phyloP scores from a whole-genome alignment of 2,888 invertebrate genomes.

The Pseudococcus jackbeardsleyi region DNA sequence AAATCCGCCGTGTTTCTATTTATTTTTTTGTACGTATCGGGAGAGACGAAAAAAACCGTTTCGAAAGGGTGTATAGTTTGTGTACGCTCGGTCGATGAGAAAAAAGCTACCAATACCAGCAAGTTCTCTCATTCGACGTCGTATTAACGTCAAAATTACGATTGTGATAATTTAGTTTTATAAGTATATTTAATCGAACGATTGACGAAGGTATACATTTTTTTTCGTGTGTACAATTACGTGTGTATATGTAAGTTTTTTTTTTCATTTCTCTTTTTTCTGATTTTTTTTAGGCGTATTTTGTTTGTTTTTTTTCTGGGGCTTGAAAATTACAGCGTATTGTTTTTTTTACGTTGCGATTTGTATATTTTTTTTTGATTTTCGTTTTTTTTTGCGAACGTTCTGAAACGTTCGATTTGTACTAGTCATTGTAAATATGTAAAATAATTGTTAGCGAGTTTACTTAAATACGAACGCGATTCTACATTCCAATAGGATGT shows the following conservation, averaged over 20 bases:
- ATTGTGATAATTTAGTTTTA: slow-evolving; percentile 51
- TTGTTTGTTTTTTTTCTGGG: background rate
- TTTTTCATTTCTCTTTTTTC: background rate
- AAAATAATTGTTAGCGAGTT: slow-evolving; percentile 33
- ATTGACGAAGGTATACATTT: slow-evolving; percentile 32
- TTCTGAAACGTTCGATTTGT: slow-evolving; percentile 2
- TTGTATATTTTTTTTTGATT: background rate
- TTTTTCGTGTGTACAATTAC: slow-evolving; percentile 34
- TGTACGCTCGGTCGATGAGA: background rate
- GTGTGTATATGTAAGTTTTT: slow-evolving; percentile 28
- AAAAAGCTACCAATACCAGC: background rate
- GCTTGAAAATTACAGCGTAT: slow-evolving; percentile 16
- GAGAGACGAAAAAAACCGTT: background rate
- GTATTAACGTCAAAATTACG: slow-evolving; percentile 45
- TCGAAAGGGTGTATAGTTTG: background rate
- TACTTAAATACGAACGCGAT: background rate
- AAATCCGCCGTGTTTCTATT: background rate
- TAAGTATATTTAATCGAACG: slow-evolving; percentile 40
- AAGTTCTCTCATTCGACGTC: slow-evolving; percentile 37
- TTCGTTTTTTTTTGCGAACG: background rate
- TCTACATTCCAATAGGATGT: background rate
- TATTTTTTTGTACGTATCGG: background rate
- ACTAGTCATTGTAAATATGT: slow-evolving; percentile 51
- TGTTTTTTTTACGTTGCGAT: slow-evolving; percentile 28
- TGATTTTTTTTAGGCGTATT: background rate